Evolutionary conservation across 53 echinoderm and acorn worm species (phyloP).

Genomic region (Luidia sarsii): DNA sequence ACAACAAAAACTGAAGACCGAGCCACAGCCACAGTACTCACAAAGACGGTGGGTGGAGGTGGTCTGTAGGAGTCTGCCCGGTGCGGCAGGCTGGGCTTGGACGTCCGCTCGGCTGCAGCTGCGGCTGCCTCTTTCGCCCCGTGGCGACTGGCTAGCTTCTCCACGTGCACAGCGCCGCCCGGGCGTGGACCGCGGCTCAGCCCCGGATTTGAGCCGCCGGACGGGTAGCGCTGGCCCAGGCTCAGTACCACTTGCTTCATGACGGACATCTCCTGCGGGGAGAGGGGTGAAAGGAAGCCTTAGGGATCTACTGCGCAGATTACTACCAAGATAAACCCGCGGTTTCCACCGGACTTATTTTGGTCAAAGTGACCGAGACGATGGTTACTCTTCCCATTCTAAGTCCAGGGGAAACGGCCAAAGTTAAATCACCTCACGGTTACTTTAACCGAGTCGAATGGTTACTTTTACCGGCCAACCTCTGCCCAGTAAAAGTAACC

Average conservation of each 20-base stretch:
- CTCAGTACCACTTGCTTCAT: constrained; percentile 92
- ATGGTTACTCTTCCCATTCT: too few species aligned
- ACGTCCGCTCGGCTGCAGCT: not conserved
- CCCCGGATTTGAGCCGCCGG: constrained; percentile 14
- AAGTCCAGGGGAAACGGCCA: too few species aligned
- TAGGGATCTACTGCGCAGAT: too few species aligned
- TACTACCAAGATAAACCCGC: too few species aligned
- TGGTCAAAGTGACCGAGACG: too few species aligned
- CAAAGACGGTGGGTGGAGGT: constrained; percentile 84
- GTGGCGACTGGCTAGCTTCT: constrained; percentile 48
- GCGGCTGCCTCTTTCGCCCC: constrained; percentile 9
- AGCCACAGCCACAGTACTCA: constrained; percentile 41
- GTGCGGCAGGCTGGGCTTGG: not conserved
- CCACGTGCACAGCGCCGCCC: constrained; percentile 50
- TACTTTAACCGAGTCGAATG: too few species aligned
- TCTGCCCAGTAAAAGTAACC: too few species aligned
- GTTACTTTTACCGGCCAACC: too few species aligned
- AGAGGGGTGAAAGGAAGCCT: too few species aligned
- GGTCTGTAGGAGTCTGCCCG: constrained; percentile 49
- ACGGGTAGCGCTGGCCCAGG: constrained; percentile 64
- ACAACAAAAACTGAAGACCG: not conserved
- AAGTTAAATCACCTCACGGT: too few species aligned
- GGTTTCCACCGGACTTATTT: too few species aligned
- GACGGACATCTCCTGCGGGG: constrained; percentile 85
- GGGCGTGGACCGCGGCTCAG: constrained; percentile 15